Base-by-base conservation (phyloP, 2,797 vertebrate species). In the Steatocranus sp. region DNA sequence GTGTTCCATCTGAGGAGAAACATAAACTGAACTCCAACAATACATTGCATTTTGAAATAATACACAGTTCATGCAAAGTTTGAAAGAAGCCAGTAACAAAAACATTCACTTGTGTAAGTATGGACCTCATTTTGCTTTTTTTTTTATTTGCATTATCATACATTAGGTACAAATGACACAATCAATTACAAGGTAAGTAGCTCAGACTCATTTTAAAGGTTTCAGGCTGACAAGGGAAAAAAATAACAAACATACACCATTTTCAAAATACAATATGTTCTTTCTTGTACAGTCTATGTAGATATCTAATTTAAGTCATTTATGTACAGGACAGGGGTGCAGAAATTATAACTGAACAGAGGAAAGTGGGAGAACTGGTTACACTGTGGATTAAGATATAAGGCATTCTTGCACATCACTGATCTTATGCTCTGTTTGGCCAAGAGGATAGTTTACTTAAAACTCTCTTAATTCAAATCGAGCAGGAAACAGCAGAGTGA, bases 131-230 rank as follows among this genome's bases (percentile, higher is more conserved):
- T 92, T 91, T 87, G 74, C 70, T 66, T 83, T 87, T 66, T 83
- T 87, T 90, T 93, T 94, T 94, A 95, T 95, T 96, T 95, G 94
- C 92, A 95, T 93, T 96, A 96, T 96, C 89, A 95, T 96, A 96
- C 95, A 96, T 93, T 95, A 95, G 95, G 95, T 96, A 96, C 94
- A 96, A 95, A 96, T 95, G 80, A 94, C 94, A 95, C 94, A 90
- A 94, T 91, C 84, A 93, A 74, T 93, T 95, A 96, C 95, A 93
- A 91, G 92, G 92, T 92, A 94, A 93, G 88, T 89, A 95, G 93
- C 94, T 93, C 90, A 89, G 92, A 95, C 87, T 93, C 83, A 49
- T 90, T 93, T 94, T 87, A 93, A 94, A 92, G 92, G 91, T 92
- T 93, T 95, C 86, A 91, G 93, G 92, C 88, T 79, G 84, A 93